Percentiles rank a stretch among this genome's conserved stretches.
phyloP scores from a whole-genome alignment of 2,113 vertebrate species.

The Dasyprocta punctata region DNA sequence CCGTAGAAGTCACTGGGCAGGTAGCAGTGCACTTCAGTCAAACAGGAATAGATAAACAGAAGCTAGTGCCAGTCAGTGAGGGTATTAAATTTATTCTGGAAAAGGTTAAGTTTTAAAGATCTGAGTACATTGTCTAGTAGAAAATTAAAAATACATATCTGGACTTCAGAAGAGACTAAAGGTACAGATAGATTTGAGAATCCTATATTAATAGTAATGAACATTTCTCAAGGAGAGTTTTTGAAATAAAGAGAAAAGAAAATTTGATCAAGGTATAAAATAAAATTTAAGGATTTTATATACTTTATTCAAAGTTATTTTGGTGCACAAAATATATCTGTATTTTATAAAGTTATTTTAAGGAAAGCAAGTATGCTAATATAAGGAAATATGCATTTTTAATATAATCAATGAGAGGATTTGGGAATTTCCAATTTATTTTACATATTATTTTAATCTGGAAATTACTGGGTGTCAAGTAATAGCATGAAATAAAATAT shows the following conservation, averaged over 20 bases:
- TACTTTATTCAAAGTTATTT: slow-evolving; percentile 51
- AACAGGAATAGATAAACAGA: background rate
- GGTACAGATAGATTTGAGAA: background rate
- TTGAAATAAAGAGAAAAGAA: background rate
- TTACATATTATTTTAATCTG: background rate
- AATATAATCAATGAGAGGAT: background rate
- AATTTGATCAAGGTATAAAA: background rate
- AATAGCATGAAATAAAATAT: background rate
- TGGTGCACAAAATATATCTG: background rate
- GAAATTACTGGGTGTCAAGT: background rate
- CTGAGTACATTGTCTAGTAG: background rate
- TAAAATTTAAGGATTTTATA: background rate
- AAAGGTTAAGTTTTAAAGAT: background rate
- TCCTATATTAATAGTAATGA: background rate
- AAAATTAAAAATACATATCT: background rate
- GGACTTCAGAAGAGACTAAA: background rate
- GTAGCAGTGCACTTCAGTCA: background rate
- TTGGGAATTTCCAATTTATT: slow-evolving; percentile 31
- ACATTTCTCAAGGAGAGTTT: background rate
- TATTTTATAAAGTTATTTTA: slow-evolving; percentile 11
- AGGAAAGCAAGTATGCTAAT: background rate
- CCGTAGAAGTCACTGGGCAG: background rate
- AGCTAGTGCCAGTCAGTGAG: background rate
- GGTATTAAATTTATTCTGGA: background rate
- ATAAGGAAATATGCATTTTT: background rate